phyloP scores from a whole-genome alignment of 2,888 invertebrate species.

The Drosophila tripunctata region DNA sequence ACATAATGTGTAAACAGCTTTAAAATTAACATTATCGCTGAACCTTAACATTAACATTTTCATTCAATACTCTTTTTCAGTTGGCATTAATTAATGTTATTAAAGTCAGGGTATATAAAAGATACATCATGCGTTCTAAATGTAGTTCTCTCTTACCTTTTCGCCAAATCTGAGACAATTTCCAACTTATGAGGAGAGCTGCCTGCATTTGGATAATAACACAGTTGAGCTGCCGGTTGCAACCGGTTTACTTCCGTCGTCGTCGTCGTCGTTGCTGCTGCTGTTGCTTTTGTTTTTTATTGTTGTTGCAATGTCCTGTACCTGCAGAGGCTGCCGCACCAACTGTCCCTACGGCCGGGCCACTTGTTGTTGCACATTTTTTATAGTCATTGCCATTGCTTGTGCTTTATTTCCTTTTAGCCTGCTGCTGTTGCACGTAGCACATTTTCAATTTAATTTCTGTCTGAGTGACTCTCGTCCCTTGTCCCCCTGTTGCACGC shows the following conservation, averaged over 20 bases:
- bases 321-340: slow-evolving; percentile 2
- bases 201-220: slow-evolving; percentile 72
- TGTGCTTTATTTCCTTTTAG: slow-evolving; percentile 72
- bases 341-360: slow-evolving; percentile 37
- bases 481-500: slow-evolving; percentile 12
- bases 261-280: slow-evolving; percentile 12
- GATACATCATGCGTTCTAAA: too few species aligned
- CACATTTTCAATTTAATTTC: slow-evolving; percentile 77
- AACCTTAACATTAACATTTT: too few species aligned
- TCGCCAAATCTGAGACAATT: slow-evolving; percentile 72
- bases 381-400: slow-evolving; percentile 35
- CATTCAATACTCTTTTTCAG: too few species aligned
- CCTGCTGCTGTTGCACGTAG: slow-evolving; percentile 51
- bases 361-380: slow-evolving; percentile 70
- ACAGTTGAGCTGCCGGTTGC: slow-evolving; percentile 59
- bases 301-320: slow-evolving; percentile 17
- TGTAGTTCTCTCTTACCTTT: not conserved
- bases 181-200: slow-evolving; percentile 61
- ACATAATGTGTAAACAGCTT: too few species aligned
- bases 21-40: too few species aligned
- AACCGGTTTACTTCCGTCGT: slow-evolving; percentile 50
- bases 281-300: too few species aligned
- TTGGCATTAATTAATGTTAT: too few species aligned
- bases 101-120: too few species aligned
- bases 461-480: slow-evolving; percentile 57